Conservation (phyloP, 1,140 invertebrate genomes). For the Caerostris extrusa region DNA sequence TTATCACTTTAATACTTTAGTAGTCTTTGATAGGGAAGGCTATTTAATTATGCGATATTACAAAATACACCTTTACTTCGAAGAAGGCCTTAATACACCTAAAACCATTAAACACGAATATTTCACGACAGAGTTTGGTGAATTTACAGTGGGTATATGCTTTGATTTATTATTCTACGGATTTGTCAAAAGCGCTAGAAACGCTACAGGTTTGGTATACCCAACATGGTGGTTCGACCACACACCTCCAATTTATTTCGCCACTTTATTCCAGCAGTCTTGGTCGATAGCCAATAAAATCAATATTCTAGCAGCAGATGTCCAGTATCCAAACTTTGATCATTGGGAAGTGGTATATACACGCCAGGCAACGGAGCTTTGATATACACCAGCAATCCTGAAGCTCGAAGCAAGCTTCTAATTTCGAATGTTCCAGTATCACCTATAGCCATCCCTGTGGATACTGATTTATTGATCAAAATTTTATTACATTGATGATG, state of each 20-base stretch:
- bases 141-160: constrained; percentile 89
- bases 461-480: neutral
- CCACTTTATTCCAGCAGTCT: constrained; percentile 83
- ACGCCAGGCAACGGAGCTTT: constrained; percentile 1
- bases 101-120: constrained; percentile 82
- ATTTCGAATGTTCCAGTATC: constrained; percentile 59
- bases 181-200: constrained; percentile 82
- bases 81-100: constrained; percentile 83
- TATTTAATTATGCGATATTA: constrained; percentile 86
- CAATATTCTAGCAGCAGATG: constrained; percentile 85
- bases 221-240: constrained; percentile 89
- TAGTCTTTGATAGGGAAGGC: constrained; percentile 87
- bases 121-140: constrained; percentile 84
- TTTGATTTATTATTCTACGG: constrained; percentile 88
- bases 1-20: constrained; percentile 88
- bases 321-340: constrained; percentile 81
- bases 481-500: neutral
- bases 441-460: too few relatives aligned
- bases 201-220: constrained; percentile 87
- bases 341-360: constrained; percentile 78
- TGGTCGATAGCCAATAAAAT: constrained; percentile 84
- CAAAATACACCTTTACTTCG: constrained; percentile 88
- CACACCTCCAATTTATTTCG: constrained; percentile 86
- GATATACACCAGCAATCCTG: constrained; percentile 46
- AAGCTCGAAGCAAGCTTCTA: constrained; percentile 56